Evolutionary conservation across 2,113 vertebrate genomes (phyloP), one percentile per base, ranked within the genome.

Genomic region (Gobio gobio): DNA sequence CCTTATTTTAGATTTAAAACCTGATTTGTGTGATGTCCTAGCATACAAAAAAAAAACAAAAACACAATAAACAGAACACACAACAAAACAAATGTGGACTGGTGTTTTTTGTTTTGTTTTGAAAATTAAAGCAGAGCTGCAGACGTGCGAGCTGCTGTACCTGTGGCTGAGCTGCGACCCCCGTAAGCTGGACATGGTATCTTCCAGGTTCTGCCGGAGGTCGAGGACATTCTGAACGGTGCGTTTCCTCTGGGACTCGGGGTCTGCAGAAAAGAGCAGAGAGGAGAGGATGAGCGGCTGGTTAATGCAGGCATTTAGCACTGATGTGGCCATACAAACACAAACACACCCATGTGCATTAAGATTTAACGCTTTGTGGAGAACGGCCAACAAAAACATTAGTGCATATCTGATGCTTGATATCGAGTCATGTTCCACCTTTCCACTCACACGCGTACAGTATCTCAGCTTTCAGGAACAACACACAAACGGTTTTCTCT

Each of bases 221-320:
- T 99, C 98, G 90, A 99, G 92, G 26, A 99, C 97, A 83, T 99
- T 99, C 93, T 99, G 97, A 70, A 99, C 97, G 0, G 98, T 98
- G 82, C 97, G 95, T 92, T 99, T 99, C 88, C 98, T 95, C 93
- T 99, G 97, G 87, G 98, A 97, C 87, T 99, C 98, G 0, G 98
- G 97, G 84, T 99, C 98, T 97, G 92, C 1, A 10, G 72, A 70
- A 63, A 76, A 43, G n/a, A 56, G 36, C 26, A 36, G 40, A 66
- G 18, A 68, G 51, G 20, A 24, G 56, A 78, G 24, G 74, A 78
- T 66, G 63, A 51, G 73, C 8, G 47, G 13, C 2, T 12, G 12
- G 29, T 68, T 70, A 83, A 58, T 56, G n/a, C 66, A 73, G 14
- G 12, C 29, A 72, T 83, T 40, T 73, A 72, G 64, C 64, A 43